Base-by-base conservation (phyloP, 2,888 invertebrate species). In the Drosophila mettleri region DNA sequence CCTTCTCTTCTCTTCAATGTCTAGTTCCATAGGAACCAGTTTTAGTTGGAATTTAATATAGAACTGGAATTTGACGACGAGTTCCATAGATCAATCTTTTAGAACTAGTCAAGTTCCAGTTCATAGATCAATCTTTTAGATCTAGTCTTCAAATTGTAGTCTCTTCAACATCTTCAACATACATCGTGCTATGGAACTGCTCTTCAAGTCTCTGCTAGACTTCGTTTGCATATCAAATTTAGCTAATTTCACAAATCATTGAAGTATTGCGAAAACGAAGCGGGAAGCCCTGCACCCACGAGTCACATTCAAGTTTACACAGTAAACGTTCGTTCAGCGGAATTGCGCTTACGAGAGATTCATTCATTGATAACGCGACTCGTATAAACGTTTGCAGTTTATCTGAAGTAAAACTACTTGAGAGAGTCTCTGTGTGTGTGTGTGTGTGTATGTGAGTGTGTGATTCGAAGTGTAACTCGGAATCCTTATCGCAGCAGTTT, bases 191-290 rank as follows among this genome's bases (percentile, higher is more conserved):
- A 16, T 16, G 10, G 16, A 45, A 1, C n/a, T 16, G 16, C 4
- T 45, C 16, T 12, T 12, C 18, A 10, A 9, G 9, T 45, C 27
- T 2, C 12, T 14, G 7, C 46, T 14, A n/a, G 29, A 31, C 18
- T 31, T 31, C 14, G 0, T 31, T 31, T 3, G 3, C 8, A 7
- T 20, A 18, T 27, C 45, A 45, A 45, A 18, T 29, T 29, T 66
- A 48, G 51, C 45, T 27, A 52, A 74, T 77, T 76, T 77, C 74
- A 74, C 74, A 76, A 72, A 52, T 76, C 76, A 75, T 75, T 76
- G 72, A 68, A 76, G 72, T 52, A 46, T 60, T 68, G 18, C 33
- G 45, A 5, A 45, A 27, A 22, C 34, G 7, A 16, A 29, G 29
- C n/a, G 9, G n/a, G 66, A 38, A 36, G 12, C 46, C 27, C 36